Percentiles rank a stretch among this genome's conserved stretches.
These are phyloP conservation scores for Drosophila flavopinicola DNA, from an alignment of 2,888 invertebrate species.

Conservation along the genomic window DNA sequence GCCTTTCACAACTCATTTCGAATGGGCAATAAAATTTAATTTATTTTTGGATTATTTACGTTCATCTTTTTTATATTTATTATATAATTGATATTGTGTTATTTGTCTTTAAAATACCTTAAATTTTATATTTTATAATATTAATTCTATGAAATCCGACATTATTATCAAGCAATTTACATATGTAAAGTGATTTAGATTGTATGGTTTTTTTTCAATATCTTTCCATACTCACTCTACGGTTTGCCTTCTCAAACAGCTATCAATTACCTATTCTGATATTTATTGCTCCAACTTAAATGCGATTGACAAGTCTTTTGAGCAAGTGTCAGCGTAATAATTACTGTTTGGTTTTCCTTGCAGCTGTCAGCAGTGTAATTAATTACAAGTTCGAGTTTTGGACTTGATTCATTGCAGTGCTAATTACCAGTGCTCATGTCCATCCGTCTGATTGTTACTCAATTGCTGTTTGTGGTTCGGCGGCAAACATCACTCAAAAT, in stretches of 20 bases:
- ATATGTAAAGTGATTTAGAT: too few species aligned
- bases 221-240: neutral
- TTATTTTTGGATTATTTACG: too few species aligned
- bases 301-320: neutral
- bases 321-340: slow-evolving; percentile 5
- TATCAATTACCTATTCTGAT: neutral
- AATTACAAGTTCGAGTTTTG: slow-evolving; percentile 53
- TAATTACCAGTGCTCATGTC: slow-evolving; percentile 22
- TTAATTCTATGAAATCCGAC: too few species aligned
- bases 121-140: too few species aligned
- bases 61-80: too few species aligned
- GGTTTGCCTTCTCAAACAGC: neutral
- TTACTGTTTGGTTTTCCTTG: slow-evolving; percentile 6
- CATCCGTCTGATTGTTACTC: slow-evolving; percentile 10
- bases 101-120: too few species aligned
- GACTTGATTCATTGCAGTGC: slow-evolving; percentile 28
- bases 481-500: slow-evolving; percentile 42
- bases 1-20: too few species aligned
- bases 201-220: too few species aligned
- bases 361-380: slow-evolving; percentile 60
- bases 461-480: slow-evolving; percentile 46
- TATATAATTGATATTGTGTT: too few species aligned
- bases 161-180: too few species aligned
- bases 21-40: too few species aligned
- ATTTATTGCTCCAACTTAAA: neutral